Conservation (phyloP, 2,797 vertebrate genomes). For the Merluccius polli region DNA sequence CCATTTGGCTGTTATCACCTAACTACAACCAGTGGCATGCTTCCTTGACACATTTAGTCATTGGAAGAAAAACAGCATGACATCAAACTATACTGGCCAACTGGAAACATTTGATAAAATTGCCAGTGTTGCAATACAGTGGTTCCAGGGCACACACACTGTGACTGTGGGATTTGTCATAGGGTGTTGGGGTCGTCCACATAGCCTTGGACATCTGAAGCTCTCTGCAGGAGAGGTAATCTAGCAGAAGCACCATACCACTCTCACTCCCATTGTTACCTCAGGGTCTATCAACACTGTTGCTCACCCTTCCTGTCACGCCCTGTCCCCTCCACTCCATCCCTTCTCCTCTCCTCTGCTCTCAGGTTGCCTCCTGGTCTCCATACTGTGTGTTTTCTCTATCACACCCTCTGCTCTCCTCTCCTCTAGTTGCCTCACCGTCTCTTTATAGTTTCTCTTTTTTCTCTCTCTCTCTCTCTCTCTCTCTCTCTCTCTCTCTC, state of each 20-base stretch:
- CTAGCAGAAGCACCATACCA: constrained; percentile 12
- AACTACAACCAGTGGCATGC: not conserved
- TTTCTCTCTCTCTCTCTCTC: constrained; percentile 4
- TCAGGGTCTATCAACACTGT: constrained; percentile 10
- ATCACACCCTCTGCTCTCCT: not conserved
- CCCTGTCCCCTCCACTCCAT: no score
- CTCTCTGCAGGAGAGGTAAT: constrained; percentile 6
- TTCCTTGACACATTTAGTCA: not conserved
- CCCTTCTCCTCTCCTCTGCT: not conserved
- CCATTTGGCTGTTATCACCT: not conserved
- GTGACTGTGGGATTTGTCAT: not conserved
- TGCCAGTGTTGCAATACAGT: not conserved
- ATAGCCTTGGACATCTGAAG: not conserved
- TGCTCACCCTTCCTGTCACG: not conserved
- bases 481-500: constrained; percentile 8
- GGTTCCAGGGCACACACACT: no score
- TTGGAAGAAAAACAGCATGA: not conserved
- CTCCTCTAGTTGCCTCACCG: no score
- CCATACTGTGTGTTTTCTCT: no score
- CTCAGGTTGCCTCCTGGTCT: no score
- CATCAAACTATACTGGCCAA: not conserved
- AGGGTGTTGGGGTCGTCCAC: constrained; percentile 17
- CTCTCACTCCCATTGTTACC: constrained; percentile 15
- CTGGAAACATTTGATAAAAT: not conserved
- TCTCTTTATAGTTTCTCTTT: not conserved